phyloP scores from a whole-genome alignment of 2,113 vertebrate species.

The Vulpes ferrilata region DNA sequence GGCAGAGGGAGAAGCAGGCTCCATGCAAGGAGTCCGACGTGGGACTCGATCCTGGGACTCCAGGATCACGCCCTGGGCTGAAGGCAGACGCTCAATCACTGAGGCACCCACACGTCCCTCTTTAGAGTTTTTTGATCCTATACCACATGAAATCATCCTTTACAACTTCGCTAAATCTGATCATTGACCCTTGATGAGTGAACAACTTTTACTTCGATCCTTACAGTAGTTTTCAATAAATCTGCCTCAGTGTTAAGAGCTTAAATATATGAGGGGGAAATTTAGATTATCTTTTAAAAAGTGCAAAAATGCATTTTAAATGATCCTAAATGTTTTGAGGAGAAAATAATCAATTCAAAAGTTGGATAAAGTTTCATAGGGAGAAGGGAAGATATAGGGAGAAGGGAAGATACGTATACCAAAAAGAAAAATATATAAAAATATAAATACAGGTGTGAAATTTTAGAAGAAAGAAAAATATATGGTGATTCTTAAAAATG shows the following conservation, averaged over 20 bases:
- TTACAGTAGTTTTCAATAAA: not conserved
- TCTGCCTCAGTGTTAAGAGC: not conserved
- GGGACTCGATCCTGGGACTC: too few species aligned
- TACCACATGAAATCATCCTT: not conserved
- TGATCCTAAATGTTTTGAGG: not conserved
- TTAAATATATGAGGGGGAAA: not conserved
- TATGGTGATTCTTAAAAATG: not conserved
- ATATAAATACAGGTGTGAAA: not conserved
- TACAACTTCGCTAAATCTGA: not conserved
- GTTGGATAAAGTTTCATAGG: not conserved
- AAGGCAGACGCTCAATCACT: too few species aligned
- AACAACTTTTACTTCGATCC: not conserved
- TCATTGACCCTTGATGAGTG: not conserved
- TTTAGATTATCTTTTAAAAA: not conserved
- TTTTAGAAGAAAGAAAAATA: not conserved
- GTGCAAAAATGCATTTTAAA: not conserved
- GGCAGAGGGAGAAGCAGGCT: too few species aligned
- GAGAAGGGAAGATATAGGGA: not conserved
- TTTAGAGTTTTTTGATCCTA: not conserved
- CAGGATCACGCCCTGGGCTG: too few species aligned
- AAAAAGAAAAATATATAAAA: not conserved
- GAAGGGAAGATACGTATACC: not conserved
- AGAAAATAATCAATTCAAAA: not conserved
- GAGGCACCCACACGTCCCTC: not conserved
- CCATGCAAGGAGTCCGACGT: too few species aligned